A percentile compares a stretch with the other conserved stretches of the same genome.
These are phyloP conservation scores for Barypeithes pellucidus DNA, from an alignment of 2,888 invertebrate species.

Conservation along the genomic window DNA sequence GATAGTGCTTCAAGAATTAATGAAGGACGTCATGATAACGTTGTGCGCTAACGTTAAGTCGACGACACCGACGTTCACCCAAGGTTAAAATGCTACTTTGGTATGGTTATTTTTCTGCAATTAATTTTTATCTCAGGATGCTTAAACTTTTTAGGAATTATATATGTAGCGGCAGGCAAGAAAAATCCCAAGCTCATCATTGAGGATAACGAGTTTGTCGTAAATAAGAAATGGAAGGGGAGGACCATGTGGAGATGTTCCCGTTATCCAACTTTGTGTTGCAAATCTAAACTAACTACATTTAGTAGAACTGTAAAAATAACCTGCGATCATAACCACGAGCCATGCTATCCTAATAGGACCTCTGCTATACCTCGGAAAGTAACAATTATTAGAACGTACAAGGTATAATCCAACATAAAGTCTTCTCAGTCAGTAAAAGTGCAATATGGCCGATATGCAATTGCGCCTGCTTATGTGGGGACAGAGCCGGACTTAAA, in stretches of 20 bases:
- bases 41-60: no score
- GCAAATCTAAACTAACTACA: constrained; percentile 57
- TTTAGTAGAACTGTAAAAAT: constrained; percentile 57
- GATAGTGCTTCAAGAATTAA: no score
- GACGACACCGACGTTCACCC: no score
- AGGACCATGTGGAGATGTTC: constrained; percentile 63
- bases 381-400: constrained; percentile 19
- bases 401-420: neutral
- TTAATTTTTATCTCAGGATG: no score
- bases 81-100: no score
- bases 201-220: constrained; percentile 55
- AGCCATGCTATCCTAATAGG: constrained; percentile 40
- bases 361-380: constrained; percentile 8
- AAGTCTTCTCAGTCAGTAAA: no score
- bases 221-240: constrained; percentile 54
- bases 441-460: no score
- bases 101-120: no score
- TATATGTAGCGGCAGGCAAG: constrained; percentile 55
- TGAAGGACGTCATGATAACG: no score
- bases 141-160: constrained; percentile 46
- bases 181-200: constrained; percentile 56
- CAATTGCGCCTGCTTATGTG: no score
- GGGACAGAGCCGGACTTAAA: no score
- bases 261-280: constrained; percentile 59
- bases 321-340: constrained; percentile 59